A percentile compares a stretch with the other conserved stretches of the same genome.
These are phyloP conservation scores for Thelaira solivaga DNA, from an alignment of 2,888 invertebrate genomes.

Conservation along the genomic window DNA sequence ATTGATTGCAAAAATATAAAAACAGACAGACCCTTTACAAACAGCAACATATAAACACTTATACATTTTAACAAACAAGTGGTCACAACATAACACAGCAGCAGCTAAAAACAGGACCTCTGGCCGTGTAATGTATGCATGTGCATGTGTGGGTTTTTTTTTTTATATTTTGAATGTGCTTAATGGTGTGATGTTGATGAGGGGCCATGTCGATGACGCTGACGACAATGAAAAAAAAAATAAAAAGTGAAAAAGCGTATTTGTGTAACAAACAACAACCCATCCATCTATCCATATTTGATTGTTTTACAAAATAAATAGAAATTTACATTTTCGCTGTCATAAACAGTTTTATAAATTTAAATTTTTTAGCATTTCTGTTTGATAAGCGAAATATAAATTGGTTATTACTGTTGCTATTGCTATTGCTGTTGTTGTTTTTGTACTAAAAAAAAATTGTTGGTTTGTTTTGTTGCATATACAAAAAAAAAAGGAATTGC, in stretches of 20 bases:
- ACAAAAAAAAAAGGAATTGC: conserved; percentile 19
- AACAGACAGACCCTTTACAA: conserved; percentile 56
- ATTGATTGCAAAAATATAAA: conserved; percentile 51
- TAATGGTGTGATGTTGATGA: conserved; percentile 47
- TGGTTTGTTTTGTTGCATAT: conserved; percentile 38
- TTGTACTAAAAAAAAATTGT: neutral
- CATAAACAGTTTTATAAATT: conserved; percentile 60
- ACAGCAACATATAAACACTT: conserved; percentile 9
- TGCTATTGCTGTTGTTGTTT: conserved; percentile 4
- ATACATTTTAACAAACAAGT: conserved; percentile 56
- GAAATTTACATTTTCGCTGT: conserved; percentile 63
- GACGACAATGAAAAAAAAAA: neutral
- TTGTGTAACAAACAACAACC: neutral
- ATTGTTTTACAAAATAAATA: conserved; percentile 62
- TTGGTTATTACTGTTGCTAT: too few species aligned
- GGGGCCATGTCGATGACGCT: too few species aligned
- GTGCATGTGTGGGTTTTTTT: too few species aligned
- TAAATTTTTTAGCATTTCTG: conserved; percentile 45
- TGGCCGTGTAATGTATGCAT: conserved; percentile 35
- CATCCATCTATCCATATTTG: conserved; percentile 38
- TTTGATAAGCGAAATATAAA: conserved; percentile 37
- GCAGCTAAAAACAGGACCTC: conserved; percentile 46
- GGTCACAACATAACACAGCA: too few species aligned
- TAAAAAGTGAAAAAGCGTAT: too few species aligned
- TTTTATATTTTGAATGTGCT: too few species aligned